These are phyloP conservation scores for Anthonomus grandis DNA, from an alignment of 1,140 invertebrate genomes.

Conservation along the genomic window DNA sequence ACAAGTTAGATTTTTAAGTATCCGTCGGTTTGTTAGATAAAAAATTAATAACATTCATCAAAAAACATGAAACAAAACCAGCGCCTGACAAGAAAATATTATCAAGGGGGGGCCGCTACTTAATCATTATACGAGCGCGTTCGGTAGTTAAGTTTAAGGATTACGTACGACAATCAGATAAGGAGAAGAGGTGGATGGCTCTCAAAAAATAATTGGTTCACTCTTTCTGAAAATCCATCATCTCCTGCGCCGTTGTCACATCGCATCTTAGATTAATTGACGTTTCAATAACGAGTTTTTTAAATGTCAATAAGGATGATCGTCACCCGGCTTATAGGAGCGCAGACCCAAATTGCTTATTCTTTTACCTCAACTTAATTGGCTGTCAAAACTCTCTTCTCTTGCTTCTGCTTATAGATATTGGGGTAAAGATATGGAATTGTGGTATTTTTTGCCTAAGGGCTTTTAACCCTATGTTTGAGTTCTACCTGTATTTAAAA, in stretches of 20 bases:
- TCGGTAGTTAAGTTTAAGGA: slow-evolving; percentile 26
- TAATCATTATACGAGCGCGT: slow-evolving; percentile 26
- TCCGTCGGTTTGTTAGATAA: too few species aligned
- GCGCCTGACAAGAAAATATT: slow-evolving; percentile 21
- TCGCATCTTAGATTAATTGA: slow-evolving; percentile 34
- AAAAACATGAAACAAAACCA: slow-evolving; percentile 18
- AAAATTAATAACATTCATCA: slow-evolving; percentile 21
- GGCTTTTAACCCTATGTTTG: too few species aligned
- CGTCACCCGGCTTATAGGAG: too few species aligned
- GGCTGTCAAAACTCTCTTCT: slow-evolving; percentile 32
- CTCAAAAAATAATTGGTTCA: slow-evolving; percentile 28
- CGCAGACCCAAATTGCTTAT: slow-evolving; percentile 25
- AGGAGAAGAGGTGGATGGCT: slow-evolving; percentile 19
- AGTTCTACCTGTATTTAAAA: too few species aligned
- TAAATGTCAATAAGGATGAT: slow-evolving; percentile 33
- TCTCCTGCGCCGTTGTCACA: slow-evolving; percentile 30
- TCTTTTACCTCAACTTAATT: slow-evolving; percentile 32
- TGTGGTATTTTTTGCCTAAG: too few species aligned
- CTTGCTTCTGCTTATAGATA: too few species aligned
- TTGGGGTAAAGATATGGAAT: too few species aligned
- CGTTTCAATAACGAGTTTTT: slow-evolving; percentile 36
- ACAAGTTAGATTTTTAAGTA: too few species aligned
- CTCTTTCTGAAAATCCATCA: slow-evolving; percentile 32
- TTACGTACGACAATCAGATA: slow-evolving; percentile 25
- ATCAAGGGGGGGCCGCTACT: slow-evolving; percentile 19